A percentile compares a stretch with the other conserved stretches of the same genome.
phyloP scores from a whole-genome alignment of 2,113 vertebrate species.

The Apteryx owenii region DNA sequence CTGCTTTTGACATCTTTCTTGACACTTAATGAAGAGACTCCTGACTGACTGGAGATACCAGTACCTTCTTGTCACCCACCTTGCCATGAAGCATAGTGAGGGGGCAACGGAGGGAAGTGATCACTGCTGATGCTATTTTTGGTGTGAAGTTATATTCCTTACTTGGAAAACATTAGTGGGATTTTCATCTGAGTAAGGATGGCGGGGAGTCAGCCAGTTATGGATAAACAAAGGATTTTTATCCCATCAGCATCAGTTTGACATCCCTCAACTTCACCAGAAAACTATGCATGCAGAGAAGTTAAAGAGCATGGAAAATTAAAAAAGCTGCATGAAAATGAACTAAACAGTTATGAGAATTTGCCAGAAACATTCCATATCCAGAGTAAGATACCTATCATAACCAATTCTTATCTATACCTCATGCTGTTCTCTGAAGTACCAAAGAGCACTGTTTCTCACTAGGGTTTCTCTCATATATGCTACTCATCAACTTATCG shows the following conservation, averaged over 20 bases:
- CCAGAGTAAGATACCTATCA: background rate
- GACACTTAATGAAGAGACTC: background rate
- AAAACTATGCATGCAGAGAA: background rate
- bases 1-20: background rate
- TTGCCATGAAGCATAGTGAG: background rate
- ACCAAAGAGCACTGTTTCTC: background rate
- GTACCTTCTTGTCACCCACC: conserved; percentile 27
- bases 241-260: background rate
- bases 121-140: background rate
- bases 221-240: background rate
- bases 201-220: background rate
- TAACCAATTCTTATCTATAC: background rate
- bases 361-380: background rate
- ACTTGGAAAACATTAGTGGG: background rate
- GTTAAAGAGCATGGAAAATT: background rate
- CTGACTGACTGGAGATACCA: background rate
- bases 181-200: background rate
- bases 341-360: background rate
- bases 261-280: background rate
- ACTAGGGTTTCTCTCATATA: background rate
- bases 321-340: background rate
- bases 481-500: background rate
- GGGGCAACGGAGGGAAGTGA: conserved; percentile 8
- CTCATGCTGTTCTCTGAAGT: background rate
- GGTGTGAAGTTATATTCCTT: background rate